Base-by-base conservation (phyloP, 2,797 vertebrate species). In the Phylloscopus collybita region DNA sequence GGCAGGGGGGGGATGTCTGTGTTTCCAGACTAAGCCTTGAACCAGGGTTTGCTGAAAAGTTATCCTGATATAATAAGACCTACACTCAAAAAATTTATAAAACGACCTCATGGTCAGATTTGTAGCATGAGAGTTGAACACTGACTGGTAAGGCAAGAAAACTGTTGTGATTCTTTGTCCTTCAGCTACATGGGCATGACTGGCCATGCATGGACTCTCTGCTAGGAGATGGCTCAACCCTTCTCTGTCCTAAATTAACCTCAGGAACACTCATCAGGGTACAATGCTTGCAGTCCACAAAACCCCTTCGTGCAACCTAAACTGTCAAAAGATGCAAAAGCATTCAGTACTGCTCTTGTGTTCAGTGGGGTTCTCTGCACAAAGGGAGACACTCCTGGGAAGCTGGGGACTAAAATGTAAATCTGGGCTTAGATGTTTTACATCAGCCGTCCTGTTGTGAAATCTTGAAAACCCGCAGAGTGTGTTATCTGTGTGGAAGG, bases 1-100 rank as follows among this genome's bases (percentile, higher is more conserved):
- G 20, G 32, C 15, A 50, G 2, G 5, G 20, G 15, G 15, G 5
- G 6, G 4, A 16, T 54, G 62, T 57, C 64, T 96, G 1, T 67
- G 11, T 86, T 90, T 91, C 74, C 71, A 94, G 49, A 17, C 34
- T 60, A n/a, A 93, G 38, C 85, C 92, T 93, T 95, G 74, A 92
- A 67, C 57, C 26, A 20, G 7, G 45, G 19, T 69, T 92, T 80
- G 44, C 32, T 80, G 67, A 21, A 17, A 89, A 85, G 27, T 72
- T 49, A 44, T 11, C 7, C 1, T 4, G 17, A 13, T 62, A 7
- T 20, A 73, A 26, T 74, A 34, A 49, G n/a, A 75, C 20, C n/a
- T 17, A 7, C 16, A 36, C 54, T 59, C 15, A 20, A 64, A 8
- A 69, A 86, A 88, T 88, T 29, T 51, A 10, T 67, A 25, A 54